phyloP scores from a whole-genome alignment of 2,888 invertebrate genomes.

The Pollenia griseotomentosa region DNA sequence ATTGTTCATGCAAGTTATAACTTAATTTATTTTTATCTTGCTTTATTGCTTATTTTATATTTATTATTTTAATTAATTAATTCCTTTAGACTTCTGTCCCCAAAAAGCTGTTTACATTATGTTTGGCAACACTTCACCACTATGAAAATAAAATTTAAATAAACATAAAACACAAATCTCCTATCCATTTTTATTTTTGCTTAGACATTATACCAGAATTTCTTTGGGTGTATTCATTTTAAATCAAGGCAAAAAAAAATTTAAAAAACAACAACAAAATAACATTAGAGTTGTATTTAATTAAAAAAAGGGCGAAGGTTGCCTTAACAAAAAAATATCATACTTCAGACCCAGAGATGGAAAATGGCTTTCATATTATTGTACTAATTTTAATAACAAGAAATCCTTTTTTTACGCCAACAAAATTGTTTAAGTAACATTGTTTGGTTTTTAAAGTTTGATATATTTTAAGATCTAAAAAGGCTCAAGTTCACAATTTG shows the following conservation, averaged over 20 bases:
- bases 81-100: conserved; percentile 4
- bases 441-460: no score
- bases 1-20: no score
- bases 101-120: conserved; percentile 24
- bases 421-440: no score
- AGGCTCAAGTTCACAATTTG: no score
- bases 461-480: no score
- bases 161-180: conserved; percentile 41
- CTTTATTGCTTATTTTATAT: neutral
- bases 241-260: neutral
- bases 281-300: conserved; percentile 42
- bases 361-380: no score
- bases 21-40: no score
- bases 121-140: conserved; percentile 63
- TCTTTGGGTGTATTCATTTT: conserved; percentile 57
- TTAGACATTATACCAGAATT: conserved; percentile 19
- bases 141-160: conserved; percentile 45
- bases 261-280: neutral
- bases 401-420: no score
- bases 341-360: no score
- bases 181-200: neutral
- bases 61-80: neutral
- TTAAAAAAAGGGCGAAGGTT: conserved; percentile 70
- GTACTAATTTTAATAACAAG: no score
- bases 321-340: conserved; percentile 40